Base-by-base conservation (phyloP, 2,888 invertebrate species). In the Diaperis boleti region DNA sequence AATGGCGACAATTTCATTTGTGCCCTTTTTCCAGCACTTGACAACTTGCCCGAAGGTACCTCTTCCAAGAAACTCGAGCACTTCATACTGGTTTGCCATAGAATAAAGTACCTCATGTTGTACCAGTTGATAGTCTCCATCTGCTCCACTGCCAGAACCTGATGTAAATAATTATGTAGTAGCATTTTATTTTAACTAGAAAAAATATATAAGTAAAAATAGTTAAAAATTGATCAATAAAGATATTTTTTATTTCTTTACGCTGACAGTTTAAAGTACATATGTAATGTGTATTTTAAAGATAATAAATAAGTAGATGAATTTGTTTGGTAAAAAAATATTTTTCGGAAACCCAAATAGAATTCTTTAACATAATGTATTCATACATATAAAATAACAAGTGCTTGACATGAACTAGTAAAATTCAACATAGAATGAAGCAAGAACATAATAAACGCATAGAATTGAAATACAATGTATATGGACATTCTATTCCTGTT, bases 21-120 rank as follows among this genome's bases (percentile, higher is more conserved):
- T 99, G 82, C 98, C 98, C 82, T 98, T 98, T 85, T 99, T 99
- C 98, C 99, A 99, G 84, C 99, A 99, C 86, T 99, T 99, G 80
- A 99, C 99, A 79, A 99, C 99, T 88, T 95, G 89, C 70, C 98
- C 98, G 85, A 99, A 99, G 73, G 98, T 99, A 77, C 99, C 99
- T 74, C 99, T 92, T 74, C 99, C 99, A 79, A 99, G 89, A 85
- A 99, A 99, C 86, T 99, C 98, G 82, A 98, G 86, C 79, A 98
- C 98, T 88, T 97, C 87, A 83, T 91, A 98, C 85, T 96, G 93
- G 77, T 95, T 95, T 78, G 95, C 95, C 88, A 95, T 92, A 75
- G 98, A 98, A 85, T 95, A 96, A 78, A 98, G 90, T 73, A 96
- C 92, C 87, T 98, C 98, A 84, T 98, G 98, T 83, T 98, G 97